A percentile compares a stretch with the other conserved stretches of the same genome.
These are phyloP conservation scores for Panagrolaimus sp. DNA, from an alignment of 1,140 invertebrate genomes.

Conservation along the genomic window DNA sequence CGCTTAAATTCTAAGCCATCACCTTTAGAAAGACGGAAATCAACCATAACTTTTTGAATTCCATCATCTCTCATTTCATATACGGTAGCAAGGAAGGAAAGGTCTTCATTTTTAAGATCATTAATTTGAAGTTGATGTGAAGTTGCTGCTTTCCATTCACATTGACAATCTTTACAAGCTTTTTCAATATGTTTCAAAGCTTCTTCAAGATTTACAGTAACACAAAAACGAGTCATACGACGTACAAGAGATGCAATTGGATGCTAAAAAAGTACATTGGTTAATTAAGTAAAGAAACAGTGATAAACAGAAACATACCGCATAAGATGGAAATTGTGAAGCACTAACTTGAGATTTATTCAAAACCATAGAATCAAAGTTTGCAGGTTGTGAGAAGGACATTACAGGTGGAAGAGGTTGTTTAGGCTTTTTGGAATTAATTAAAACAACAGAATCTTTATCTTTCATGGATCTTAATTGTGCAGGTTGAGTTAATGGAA, in stretches of 20 bases:
- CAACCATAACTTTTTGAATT: neutral
- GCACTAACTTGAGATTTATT: neutral
- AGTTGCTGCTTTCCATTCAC: neutral
- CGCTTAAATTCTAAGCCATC: constrained; percentile 11
- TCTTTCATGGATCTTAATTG: neutral
- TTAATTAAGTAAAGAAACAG: neutral
- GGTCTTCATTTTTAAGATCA: neutral
- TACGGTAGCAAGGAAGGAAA: neutral
- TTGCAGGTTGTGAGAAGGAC: neutral
- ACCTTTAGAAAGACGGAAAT: neutral
- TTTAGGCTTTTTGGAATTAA: neutral
- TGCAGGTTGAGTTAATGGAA: neutral
- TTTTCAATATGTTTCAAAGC: neutral
- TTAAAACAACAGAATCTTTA: neutral
- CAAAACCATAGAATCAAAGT: neutral
- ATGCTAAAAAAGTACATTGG: neutral
- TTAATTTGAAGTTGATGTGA: neutral
- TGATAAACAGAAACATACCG: neutral
- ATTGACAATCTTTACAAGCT: neutral
- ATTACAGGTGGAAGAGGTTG: neutral
- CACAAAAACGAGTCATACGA: constrained; percentile 5
- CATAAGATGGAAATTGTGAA: neutral
- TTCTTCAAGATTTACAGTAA: neutral
- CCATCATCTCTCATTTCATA: neutral
- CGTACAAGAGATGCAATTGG: neutral